Evolutionary conservation across 1,140 invertebrate species (phyloP).

Genomic region (Glomeris maerens): DNA sequence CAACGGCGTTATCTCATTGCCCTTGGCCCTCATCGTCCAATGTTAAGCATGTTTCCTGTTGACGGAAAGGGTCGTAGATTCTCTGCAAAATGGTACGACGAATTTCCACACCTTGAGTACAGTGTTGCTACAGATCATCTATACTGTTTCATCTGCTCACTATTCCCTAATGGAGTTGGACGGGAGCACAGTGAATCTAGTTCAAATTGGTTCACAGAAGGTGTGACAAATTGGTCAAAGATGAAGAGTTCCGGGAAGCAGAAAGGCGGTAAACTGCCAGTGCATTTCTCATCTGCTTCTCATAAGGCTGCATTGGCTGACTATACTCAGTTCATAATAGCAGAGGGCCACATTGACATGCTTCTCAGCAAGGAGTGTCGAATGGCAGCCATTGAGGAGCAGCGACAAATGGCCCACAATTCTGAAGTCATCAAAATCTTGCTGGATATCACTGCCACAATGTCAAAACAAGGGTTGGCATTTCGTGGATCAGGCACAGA

Average conservation of each 20-base stretch:
- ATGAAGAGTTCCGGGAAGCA: neutral
- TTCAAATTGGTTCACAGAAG: neutral
- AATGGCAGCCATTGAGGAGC: neutral
- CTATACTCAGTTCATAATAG: neutral
- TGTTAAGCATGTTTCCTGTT: neutral
- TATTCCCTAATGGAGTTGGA: neutral
- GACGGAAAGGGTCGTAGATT: neutral
- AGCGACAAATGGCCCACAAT: neutral
- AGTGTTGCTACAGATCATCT: neutral
- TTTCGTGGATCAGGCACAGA: neutral
- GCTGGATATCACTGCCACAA: neutral
- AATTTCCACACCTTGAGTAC: neutral
- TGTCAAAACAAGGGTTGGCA: neutral
- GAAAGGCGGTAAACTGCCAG: neutral
- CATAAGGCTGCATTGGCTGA: neutral
- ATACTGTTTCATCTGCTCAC: neutral
- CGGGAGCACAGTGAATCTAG: neutral
- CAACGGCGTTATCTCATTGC: neutral
- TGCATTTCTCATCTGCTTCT: neutral
- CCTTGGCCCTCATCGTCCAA: neutral
- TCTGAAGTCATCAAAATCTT: neutral
- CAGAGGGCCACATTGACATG: no score
- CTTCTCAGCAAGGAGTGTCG: neutral
- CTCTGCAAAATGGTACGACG: neutral
- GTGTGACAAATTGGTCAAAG: neutral